These are phyloP conservation scores for Leptobrachium leishanense DNA, from an alignment of 2,113 vertebrate species.

Conservation along the genomic window DNA sequence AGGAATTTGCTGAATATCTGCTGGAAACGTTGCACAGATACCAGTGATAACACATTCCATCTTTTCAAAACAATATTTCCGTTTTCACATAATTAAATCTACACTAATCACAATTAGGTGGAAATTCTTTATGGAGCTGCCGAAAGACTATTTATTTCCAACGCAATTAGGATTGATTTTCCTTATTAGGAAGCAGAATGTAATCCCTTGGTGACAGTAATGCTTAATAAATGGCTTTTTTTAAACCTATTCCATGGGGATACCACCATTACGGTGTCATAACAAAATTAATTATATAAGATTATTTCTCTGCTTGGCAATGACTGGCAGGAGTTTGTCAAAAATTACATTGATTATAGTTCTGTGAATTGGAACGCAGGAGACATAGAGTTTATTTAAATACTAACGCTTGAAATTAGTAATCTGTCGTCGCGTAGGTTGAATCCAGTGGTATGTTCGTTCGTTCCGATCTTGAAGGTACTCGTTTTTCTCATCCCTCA, in stretches of 20 bases:
- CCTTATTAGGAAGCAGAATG: constrained; percentile 15
- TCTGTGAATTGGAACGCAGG: not conserved
- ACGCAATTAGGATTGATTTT: not conserved
- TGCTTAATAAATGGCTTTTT: not conserved
- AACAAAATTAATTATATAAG: constrained; percentile 9
- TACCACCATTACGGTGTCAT: not conserved
- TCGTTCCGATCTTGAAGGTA: no score
- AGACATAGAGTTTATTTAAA: not conserved
- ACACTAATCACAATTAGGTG: constrained; percentile 1
- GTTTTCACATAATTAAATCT: not conserved
- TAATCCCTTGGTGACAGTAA: not conserved
- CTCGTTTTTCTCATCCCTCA: no score
- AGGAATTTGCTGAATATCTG: not conserved
- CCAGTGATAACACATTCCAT: no score
- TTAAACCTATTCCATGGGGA: not conserved
- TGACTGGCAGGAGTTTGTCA: constrained; percentile 23
- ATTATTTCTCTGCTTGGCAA: constrained; percentile 1
- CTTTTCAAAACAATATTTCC: not conserved
- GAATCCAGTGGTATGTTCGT: not conserved
- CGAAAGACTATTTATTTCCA: not conserved
- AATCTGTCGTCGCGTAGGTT: not conserved
- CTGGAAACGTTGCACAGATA: not conserved
- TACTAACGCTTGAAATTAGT: not conserved
- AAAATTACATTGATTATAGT: constrained; percentile 5
- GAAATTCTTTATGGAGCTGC: not conserved